Evolutionary conservation across 2,113 vertebrate species (phyloP).

Genomic region (Dinomys branickii): DNA sequence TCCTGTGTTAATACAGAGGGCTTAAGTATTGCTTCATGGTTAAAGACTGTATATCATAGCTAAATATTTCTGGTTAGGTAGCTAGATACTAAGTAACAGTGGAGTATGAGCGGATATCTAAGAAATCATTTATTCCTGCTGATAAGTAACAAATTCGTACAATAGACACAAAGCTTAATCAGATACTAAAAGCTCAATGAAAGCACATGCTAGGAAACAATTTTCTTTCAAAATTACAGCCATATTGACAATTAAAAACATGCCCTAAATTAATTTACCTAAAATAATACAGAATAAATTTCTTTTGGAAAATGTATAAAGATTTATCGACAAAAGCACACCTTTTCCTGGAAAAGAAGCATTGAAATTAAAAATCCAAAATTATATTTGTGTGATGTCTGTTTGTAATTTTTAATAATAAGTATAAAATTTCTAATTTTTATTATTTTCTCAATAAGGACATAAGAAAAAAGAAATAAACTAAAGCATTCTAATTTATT

Average conservation of each 20-base stretch:
- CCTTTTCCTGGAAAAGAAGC: not conserved
- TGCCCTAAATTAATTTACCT: not conserved
- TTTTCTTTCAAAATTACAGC: not conserved
- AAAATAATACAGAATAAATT: not conserved
- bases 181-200: not conserved
- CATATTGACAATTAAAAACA: not conserved
- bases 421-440: not conserved
- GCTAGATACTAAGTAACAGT: not conserved
- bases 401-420: not conserved
- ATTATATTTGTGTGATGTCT: not conserved
- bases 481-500: not conserved
- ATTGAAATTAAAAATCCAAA: not conserved
- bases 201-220: not conserved
- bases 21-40: not conserved
- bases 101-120: not conserved
- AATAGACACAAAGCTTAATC: not conserved
- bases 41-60: not conserved
- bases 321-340: not conserved
- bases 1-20: not conserved
- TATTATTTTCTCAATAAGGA: not conserved
- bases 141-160: not conserved
- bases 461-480: not conserved
- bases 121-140: not conserved
- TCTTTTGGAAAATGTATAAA: not conserved
- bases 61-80: not conserved